phyloP scores from a whole-genome alignment of 2,797 vertebrate species.

The Peromyscus eremicus region DNA sequence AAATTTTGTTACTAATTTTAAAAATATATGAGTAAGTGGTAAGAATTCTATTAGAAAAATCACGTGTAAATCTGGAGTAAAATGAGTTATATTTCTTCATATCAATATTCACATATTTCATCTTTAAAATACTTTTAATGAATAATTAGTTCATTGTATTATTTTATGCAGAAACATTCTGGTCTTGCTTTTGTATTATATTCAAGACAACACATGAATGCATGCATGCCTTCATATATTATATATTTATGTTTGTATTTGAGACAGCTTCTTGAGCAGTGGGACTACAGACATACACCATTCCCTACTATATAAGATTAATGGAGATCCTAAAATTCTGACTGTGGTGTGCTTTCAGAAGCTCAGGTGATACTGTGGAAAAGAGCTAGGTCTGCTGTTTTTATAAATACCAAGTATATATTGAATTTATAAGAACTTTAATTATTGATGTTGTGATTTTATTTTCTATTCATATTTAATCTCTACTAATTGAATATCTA shows the following conservation, averaged over 20 bases:
- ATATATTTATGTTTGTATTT: background rate
- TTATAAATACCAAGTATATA: background rate
- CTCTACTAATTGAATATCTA: background rate
- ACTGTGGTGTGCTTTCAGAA: background rate
- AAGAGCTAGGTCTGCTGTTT: background rate
- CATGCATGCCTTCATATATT: background rate
- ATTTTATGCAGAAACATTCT: background rate
- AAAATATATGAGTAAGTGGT: background rate
- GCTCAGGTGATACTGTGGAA: background rate
- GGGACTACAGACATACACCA: rapidly evolving
- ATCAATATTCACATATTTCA: background rate
- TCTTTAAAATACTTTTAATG: background rate
- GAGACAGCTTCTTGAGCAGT: background rate
- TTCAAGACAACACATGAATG: background rate
- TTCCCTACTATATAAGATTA: background rate
- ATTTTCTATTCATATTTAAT: background rate
- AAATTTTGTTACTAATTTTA: background rate
- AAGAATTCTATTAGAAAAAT: background rate
- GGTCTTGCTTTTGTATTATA: background rate
- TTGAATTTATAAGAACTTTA: background rate
- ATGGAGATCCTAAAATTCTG: background rate
- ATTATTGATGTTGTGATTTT: background rate
- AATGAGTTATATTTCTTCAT: background rate
- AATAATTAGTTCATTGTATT: background rate
- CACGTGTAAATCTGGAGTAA: background rate